Conservation (phyloP, 2,888 invertebrate genomes). For the Dioctria linearis region DNA sequence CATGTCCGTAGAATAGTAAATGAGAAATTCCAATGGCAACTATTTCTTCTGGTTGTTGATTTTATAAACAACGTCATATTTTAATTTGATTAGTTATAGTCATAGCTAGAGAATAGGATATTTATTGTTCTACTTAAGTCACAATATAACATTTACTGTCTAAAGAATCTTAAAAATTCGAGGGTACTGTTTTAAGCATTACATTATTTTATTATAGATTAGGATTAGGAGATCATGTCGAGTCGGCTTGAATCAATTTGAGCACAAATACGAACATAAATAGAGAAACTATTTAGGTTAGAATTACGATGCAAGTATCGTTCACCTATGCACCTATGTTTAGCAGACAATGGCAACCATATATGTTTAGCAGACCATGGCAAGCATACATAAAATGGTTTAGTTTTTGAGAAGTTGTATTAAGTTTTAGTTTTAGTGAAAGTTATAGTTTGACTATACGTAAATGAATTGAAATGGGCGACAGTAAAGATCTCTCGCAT, state of each 20-base stretch:
- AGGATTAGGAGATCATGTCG: background rate
- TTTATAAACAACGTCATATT: too few species aligned
- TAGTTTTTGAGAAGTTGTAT: background rate
- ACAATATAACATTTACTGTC: background rate
- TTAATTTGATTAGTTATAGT: too few species aligned
- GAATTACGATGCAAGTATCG: constrained; percentile 7
- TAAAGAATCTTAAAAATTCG: background rate
- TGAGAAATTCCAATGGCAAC: too few species aligned
- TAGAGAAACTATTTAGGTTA: constrained; percentile 29
- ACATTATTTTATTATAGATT: background rate
- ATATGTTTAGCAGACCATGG: background rate
- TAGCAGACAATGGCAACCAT: background rate
- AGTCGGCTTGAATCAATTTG: constrained; percentile 28
- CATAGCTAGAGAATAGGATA: background rate
- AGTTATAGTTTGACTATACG: background rate
- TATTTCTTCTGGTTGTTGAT: too few species aligned
- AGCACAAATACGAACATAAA: constrained; percentile 31
- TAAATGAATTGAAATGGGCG: background rate
- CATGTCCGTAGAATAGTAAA: too few species aligned
- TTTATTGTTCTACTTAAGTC: too few species aligned
- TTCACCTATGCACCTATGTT: background rate
- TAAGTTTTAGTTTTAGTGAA: background rate
- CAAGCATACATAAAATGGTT: background rate
- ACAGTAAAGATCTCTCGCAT: background rate
- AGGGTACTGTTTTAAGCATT: background rate